phyloP scores from a whole-genome alignment of 2,113 vertebrate genomes.

The Patagioenas fasciata region DNA sequence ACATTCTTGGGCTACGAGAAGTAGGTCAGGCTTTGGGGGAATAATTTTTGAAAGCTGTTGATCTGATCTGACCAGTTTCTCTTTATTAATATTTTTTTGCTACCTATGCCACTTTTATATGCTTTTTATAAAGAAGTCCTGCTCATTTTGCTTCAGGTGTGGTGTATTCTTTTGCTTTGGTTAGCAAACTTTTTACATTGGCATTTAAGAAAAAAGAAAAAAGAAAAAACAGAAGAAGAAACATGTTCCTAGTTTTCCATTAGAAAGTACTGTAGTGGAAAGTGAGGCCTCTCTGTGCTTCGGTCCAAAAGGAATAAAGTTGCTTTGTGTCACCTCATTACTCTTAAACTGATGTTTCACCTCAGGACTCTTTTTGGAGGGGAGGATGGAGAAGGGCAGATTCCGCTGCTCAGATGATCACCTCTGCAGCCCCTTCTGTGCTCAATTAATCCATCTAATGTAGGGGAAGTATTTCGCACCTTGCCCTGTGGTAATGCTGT shows the following conservation, averaged over 20 bases:
- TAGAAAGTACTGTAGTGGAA: conserved; percentile 46
- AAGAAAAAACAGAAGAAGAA: not conserved
- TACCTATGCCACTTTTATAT: not conserved
- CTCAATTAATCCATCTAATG: not conserved
- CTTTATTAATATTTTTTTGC: not conserved
- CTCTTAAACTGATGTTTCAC: conserved; percentile 40
- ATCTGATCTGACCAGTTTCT: conserved; percentile 2
- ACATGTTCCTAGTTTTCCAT: conserved; percentile 41
- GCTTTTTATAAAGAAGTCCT: not conserved
- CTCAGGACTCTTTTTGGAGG: not conserved
- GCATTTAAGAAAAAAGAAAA: not conserved
- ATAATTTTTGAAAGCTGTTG: conserved; percentile 23
- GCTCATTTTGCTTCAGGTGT: not conserved
- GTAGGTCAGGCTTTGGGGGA: conserved; percentile 62
- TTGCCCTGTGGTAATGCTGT: not conserved
- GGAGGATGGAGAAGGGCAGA: not conserved
- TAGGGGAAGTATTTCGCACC: not conserved
- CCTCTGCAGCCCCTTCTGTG: not conserved
- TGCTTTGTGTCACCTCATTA: conserved; percentile 69
- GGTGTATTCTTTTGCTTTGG: not conserved
- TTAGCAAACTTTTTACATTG: not conserved
- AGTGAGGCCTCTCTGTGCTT: conserved; percentile 51
- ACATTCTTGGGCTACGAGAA: conserved; percentile 54
- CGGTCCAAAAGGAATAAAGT: conserved; percentile 62
- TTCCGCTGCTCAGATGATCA: not conserved